Evolutionary conservation across 2,113 vertebrate genomes (phyloP).

Genomic region (Pelobates fuscus): DNA sequence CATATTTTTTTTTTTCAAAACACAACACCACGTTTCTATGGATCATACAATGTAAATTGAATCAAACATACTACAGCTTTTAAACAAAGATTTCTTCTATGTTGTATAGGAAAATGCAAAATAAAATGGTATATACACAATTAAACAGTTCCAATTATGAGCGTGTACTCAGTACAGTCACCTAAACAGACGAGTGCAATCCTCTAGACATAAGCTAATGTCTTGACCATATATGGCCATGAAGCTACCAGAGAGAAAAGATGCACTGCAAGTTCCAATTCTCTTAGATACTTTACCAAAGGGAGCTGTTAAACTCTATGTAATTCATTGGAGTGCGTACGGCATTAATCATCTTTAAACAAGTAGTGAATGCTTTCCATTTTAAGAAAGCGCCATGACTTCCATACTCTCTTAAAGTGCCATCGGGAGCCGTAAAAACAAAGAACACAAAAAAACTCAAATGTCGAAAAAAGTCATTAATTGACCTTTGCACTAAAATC

Average conservation of each 20-base stretch:
- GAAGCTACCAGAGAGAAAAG: conserved; percentile 58
- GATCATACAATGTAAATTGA: not conserved
- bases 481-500: too few relatives aligned
- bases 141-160: conserved; percentile 57
- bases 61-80: conserved; percentile 10
- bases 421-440: not conserved
- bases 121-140: conserved; percentile 67
- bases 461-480: too few relatives aligned
- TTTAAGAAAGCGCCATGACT: conserved; percentile 53
- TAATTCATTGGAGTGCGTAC: conserved; percentile 50
- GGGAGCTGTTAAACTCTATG: conserved; percentile 58
- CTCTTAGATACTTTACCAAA: conserved; percentile 36
- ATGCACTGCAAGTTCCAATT: conserved; percentile 51
- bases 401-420: conserved; percentile 26
- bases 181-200: conserved; percentile 66
- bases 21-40: conserved; percentile 19
- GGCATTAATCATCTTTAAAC: conserved; percentile 56
- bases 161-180: conserved; percentile 54
- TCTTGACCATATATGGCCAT: conserved; percentile 70
- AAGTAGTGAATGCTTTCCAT: conserved; percentile 52
- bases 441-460: not conserved
- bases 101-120: conserved; percentile 51
- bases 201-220: conserved; percentile 56
- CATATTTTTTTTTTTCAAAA: conserved; percentile 1
- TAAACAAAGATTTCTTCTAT: conserved; percentile 37